These are phyloP conservation scores for Ennomos quercinarius DNA, from an alignment of 2,888 invertebrate species.

Conservation along the genomic window DNA sequence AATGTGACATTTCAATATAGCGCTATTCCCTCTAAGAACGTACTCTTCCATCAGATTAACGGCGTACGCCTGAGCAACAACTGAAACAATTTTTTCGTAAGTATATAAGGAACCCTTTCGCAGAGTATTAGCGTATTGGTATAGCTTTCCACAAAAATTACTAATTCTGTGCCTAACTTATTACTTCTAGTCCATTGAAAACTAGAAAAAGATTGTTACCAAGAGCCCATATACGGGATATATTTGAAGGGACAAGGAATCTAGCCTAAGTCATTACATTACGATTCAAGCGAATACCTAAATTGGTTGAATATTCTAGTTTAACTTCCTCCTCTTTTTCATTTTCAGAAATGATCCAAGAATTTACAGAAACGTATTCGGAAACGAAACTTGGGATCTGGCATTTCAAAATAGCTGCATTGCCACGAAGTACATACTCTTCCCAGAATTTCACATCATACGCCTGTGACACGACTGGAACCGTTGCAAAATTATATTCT, in stretches of 20 bases:
- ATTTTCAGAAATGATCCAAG: conserved; percentile 94
- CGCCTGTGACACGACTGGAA: conserved; percentile 95
- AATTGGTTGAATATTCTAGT: conserved; percentile 61
- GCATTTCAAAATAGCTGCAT: conserved; percentile 96
- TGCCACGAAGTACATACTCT: conserved; percentile 95
- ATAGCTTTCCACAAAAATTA: too few relatives aligned
- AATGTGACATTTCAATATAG: conserved; percentile 96
- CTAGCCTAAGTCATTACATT: conserved; percentile 22
- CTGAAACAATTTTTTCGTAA: conserved; percentile 86
- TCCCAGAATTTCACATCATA: conserved; percentile 97
- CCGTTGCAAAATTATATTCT: conserved; percentile 32
- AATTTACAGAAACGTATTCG: conserved; percentile 94
- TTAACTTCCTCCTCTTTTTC: conserved; percentile 75
- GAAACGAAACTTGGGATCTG: conserved; percentile 97
- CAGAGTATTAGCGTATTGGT: too few relatives aligned
- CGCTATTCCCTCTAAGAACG: conserved; percentile 95
- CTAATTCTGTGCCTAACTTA: too few relatives aligned
- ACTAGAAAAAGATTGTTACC: conserved; percentile 4
- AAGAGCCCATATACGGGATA: conserved; percentile 14
- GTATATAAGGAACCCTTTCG: conserved; percentile 1
- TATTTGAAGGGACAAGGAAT: conserved; percentile 20
- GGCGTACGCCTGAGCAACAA: conserved; percentile 95
- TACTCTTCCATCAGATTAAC: conserved; percentile 97
- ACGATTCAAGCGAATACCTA: conserved; percentile 59
- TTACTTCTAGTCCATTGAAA: background rate